Evolutionary conservation across 37 sponge, comb jelly and placozoan genomes (phyloP).

Genomic region (Aphrocallistes beatrix): DNA sequence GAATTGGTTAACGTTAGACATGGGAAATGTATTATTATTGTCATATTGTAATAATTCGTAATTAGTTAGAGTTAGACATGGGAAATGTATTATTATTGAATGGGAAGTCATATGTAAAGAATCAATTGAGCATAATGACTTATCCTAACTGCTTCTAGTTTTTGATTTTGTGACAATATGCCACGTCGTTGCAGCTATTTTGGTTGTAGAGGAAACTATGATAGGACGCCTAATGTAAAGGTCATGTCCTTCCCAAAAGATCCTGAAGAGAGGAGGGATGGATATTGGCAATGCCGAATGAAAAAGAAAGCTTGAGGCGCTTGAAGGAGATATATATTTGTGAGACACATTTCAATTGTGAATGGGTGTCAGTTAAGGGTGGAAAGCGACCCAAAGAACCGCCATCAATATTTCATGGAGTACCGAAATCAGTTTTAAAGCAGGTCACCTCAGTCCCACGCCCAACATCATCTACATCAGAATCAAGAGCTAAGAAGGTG

Average conservation of each 20-base stretch:
- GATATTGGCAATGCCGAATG: conserved; percentile 20
- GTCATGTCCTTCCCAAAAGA: neutral
- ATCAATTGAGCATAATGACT: too few relatives aligned
- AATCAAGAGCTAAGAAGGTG: conserved; percentile 19
- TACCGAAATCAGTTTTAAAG: conserved; percentile 11
- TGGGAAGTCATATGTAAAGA: too few relatives aligned
- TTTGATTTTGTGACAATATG: neutral
- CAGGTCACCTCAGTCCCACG: conserved; percentile 18
- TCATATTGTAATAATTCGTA: too few relatives aligned
- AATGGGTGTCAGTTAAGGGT: conserved; percentile 18
- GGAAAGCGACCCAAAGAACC: neutral
- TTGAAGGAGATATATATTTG: conserved; percentile 20
- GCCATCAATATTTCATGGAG: conserved; percentile 12
- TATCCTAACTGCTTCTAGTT: too few relatives aligned
- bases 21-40: too few relatives aligned
- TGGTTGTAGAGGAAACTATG: neutral
- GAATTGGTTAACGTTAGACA: too few relatives aligned
- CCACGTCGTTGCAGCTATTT: neutral
- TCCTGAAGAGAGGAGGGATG: neutral
- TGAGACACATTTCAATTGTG: conserved; percentile 19
- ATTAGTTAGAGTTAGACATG: too few relatives aligned
- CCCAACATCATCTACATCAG: conserved; percentile 19
- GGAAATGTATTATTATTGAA: too few relatives aligned
- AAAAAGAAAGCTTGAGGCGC: conserved; percentile 12
- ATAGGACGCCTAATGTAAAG: neutral